A percentile compares a stretch with the other conserved stretches of the same genome.
Conservation (phyloP, 23 tunicate genomes). For the Clavelina lepadiformis region DNA sequence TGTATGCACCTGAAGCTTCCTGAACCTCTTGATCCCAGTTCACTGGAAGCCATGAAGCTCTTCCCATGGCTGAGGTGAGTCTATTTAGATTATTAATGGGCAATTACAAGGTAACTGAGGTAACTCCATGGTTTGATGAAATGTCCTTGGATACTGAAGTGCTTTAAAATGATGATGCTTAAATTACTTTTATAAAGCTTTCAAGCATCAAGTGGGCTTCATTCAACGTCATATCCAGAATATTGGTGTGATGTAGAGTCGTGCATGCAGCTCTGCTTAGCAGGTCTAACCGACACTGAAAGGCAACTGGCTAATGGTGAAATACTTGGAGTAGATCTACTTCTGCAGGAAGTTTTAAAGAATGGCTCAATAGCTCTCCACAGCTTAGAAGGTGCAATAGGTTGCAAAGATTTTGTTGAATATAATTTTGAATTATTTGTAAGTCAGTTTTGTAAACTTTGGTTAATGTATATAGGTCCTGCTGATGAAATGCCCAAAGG, state of each 20-base stretch:
- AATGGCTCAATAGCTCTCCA: constrained; percentile 35
- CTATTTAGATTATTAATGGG: too few species aligned
- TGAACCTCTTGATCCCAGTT: constrained; percentile 43
- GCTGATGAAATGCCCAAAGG: constrained; percentile 49
- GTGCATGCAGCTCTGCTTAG: constrained; percentile 68
- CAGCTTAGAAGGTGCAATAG: constrained; percentile 49
- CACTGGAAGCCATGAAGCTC: constrained; percentile 13
- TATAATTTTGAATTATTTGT: too few species aligned
- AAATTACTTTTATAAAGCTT: constrained; percentile 24
- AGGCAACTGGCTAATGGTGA: constrained; percentile 77
- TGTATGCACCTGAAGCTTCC: constrained; percentile 36
- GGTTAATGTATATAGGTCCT: constrained; percentile 34
- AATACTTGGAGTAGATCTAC: constrained; percentile 54
- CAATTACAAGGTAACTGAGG: too few species aligned
- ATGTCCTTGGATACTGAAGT: too few species aligned
- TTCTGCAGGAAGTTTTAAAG: constrained; percentile 66
- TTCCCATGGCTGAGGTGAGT: constrained; percentile 83
- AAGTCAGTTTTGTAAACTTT: too few species aligned
- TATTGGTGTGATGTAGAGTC: constrained; percentile 70
- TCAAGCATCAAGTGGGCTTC: constrained; percentile 40
- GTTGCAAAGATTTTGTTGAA: not conserved
- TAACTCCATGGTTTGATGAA: too few species aligned
- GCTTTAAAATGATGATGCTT: not conserved
- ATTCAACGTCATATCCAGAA: constrained; percentile 50
- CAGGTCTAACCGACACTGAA: constrained; percentile 53